These are phyloP conservation scores for Drosophila phalerata DNA, from an alignment of 2,888 invertebrate species.

Conservation along the genomic window DNA sequence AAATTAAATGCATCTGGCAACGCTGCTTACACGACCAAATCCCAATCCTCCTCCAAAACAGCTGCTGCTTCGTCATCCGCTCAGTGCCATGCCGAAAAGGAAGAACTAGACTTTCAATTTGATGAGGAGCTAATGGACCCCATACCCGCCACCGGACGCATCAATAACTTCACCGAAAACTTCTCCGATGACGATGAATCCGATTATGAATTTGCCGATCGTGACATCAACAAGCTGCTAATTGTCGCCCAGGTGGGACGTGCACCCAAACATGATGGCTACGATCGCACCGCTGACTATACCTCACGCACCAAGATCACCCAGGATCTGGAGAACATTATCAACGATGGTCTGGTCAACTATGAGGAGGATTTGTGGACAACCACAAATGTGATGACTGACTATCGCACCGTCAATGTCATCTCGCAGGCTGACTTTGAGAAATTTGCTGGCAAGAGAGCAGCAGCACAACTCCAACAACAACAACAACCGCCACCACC, in stretches of 20 bases:
- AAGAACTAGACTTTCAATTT: conserved; percentile 98
- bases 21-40: conserved; percentile 76
- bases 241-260: conserved; percentile 94
- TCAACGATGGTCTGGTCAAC: conserved; percentile 97
- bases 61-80: conserved; percentile 78
- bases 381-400: conserved; percentile 87
- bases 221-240: conserved; percentile 96
- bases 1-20: conserved; percentile 63
- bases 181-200: conserved; percentile 93
- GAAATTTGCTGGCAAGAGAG: conserved; percentile 88
- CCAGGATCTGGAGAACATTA: conserved; percentile 96
- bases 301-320: conserved; percentile 96
- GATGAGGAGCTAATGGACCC: conserved; percentile 96
- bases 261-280: conserved; percentile 93
- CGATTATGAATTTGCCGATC: conserved; percentile 96
- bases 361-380: conserved; percentile 98
- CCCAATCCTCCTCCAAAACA: conserved; percentile 82
- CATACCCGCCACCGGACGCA: conserved; percentile 89
- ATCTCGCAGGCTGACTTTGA: conserved; percentile 96
- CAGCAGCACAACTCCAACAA: conserved; percentile 16
- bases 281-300: conserved; percentile 96
- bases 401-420: conserved; percentile 94
- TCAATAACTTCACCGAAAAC: conserved; percentile 91
- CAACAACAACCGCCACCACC: conserved; percentile 90
- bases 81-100: conserved; percentile 87